Evolutionary conservation across 1,140 invertebrate species (phyloP).

Genomic region (Meloidogyne hapla): DNA sequence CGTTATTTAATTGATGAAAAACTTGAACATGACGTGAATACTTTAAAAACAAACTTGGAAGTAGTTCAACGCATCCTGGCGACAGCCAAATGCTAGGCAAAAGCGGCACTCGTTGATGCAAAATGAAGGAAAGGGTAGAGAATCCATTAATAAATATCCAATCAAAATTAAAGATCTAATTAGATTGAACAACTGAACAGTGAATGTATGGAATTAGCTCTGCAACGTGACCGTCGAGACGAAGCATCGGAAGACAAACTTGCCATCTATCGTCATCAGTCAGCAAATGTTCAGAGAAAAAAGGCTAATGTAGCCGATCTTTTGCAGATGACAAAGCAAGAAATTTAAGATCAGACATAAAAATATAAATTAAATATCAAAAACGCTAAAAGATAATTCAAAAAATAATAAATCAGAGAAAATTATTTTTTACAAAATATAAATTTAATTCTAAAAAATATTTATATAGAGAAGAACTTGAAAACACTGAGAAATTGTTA

Average conservation of each 20-base stretch:
- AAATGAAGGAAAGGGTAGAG: constrained; percentile 40
- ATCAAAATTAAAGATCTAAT: constrained; percentile 8
- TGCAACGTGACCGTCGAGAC: constrained; percentile 45
- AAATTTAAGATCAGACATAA: background rate
- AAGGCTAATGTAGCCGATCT: constrained; percentile 45
- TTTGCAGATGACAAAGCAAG: constrained; percentile 39
- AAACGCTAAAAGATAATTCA: background rate
- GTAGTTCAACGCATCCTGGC: constrained; percentile 46
- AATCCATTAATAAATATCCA: background rate
- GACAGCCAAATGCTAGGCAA: constrained; percentile 38
- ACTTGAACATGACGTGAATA: constrained; percentile 39
- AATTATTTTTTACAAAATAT: background rate
- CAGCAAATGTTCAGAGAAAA: constrained; percentile 43
- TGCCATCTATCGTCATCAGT: constrained; percentile 46
- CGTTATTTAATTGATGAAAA: constrained; percentile 47
- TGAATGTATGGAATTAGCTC: constrained; percentile 47
- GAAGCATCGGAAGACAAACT: constrained; percentile 48
- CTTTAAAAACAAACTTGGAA: constrained; percentile 39
- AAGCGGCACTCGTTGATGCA: constrained; percentile 38
- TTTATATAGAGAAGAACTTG: constrained; percentile 45
- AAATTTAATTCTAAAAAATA: constrained; percentile 16
- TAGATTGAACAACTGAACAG: constrained; percentile 49
- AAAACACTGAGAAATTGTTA: constrained; percentile 38
- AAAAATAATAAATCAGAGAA: too few relatives aligned
- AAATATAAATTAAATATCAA: background rate